phyloP scores from a whole-genome alignment of 2,888 invertebrate species.

The Seladonia tumulorum region DNA sequence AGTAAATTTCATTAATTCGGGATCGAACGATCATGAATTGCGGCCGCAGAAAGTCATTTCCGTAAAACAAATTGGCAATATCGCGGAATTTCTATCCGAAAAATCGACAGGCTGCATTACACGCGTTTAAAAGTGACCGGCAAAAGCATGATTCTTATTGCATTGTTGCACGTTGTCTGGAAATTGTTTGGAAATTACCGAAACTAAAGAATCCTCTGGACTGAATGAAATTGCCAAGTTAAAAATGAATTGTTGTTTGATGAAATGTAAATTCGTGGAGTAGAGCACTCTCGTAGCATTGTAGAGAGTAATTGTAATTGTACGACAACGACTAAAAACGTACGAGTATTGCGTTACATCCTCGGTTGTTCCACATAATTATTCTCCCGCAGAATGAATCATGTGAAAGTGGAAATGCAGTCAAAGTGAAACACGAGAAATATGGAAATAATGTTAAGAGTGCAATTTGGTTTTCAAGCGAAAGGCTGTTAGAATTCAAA shows the following conservation, averaged over 20 bases:
- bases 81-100: conserved; percentile 40
- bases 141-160: background rate
- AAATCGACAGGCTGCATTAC: background rate
- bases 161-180: no score
- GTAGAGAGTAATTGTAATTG: background rate
- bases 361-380: background rate
- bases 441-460: background rate
- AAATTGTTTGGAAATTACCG: background rate
- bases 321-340: background rate
- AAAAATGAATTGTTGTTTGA: background rate
- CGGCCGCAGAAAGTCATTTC: conserved; percentile 42
- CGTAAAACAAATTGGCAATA: conserved; percentile 51
- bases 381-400: background rate
- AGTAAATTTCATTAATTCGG: conserved; percentile 60
- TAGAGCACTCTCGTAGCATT: background rate
- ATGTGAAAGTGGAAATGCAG: background rate
- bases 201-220: background rate
- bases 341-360: background rate
- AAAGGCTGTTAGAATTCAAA: background rate
- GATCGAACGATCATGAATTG: conserved; percentile 54
- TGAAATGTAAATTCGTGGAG: background rate
- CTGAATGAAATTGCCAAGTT: background rate
- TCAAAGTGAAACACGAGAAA: background rate
- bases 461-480: background rate
- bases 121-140: background rate